Evolutionary conservation across 2,113 vertebrate genomes (phyloP), one percentile per base, ranked within the genome.

Genomic region (Barnardius zonarius): DNA sequence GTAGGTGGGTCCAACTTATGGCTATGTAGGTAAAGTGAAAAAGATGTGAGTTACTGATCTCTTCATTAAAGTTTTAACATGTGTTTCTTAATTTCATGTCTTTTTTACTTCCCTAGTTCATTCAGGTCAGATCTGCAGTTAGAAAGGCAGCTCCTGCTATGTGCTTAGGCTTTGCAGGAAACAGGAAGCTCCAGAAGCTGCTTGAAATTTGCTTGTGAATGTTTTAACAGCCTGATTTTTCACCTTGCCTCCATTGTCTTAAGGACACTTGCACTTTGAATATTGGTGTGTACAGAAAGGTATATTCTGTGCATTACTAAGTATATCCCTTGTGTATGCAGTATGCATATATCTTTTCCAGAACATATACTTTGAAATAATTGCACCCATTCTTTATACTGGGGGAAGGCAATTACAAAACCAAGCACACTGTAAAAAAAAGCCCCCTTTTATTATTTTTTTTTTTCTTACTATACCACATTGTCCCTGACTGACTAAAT

Each of bases 401-500:
- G 33, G 30, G 25, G 41, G 46, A 77, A 76, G 67, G 44, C 35
- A 89, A 48, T 87, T 80, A 57, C 25, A 66, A 72, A 30, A 33
- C 63, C 33, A 66, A 73, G 43, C 15, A 35, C 5, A 14, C 9
- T 79, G 37, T 88, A 49, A 86, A 87, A 27, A 37, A 11, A 91
- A 8, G 16, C 31, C 37, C 2, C 33, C 57, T 59, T 35, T 35
- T 59, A 59, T 15, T 28, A 75, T 44, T 37, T 49, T 35, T 80
- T 66, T 73, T 57, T n/a, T 37, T 39, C 39, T 68, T 35, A 27
- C 64, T 0, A 0, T 64, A 37, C 33, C 35, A 27, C 24, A 25
- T 62, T 91, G 62, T 67, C 88, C 18, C 55, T 81, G 85, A 52
- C 84, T 95, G 92, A 95, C 83, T 77, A 85, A 94, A 88, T 81